Conservation (phyloP, 2,113 vertebrate genomes). For the Catagonus wagneri region DNA sequence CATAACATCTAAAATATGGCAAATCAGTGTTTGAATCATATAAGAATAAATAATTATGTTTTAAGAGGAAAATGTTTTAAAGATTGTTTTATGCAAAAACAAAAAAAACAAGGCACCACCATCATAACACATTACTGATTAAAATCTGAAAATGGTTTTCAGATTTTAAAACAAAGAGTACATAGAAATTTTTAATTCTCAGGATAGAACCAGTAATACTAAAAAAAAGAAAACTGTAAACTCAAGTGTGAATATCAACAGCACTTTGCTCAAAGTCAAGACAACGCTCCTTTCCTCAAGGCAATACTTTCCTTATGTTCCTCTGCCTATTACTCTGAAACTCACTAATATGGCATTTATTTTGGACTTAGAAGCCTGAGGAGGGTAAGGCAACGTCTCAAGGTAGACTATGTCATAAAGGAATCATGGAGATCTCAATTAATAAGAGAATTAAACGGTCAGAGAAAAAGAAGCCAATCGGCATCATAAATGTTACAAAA, state of each 20-base stretch:
- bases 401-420: background rate
- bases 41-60: background rate
- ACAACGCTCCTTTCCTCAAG: background rate
- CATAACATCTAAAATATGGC: background rate
- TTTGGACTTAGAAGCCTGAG: background rate
- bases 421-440: background rate
- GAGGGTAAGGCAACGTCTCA: background rate
- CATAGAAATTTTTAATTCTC: background rate
- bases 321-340: background rate
- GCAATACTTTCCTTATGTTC: background rate
- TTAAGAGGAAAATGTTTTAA: constrained; percentile 2
- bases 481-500: background rate
- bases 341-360: background rate
- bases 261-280: background rate
- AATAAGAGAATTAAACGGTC: background rate
- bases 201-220: background rate
- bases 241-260: background rate
- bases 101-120: background rate
- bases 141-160: background rate
- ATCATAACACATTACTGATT: background rate
- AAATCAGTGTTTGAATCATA: background rate
- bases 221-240: background rate
- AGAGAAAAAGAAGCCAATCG: background rate
- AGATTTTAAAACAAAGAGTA: background rate
- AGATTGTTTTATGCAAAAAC: background rate